Evolutionary conservation across 1,140 invertebrate genomes (phyloP).

Genomic region (Scaptodrosophila lebanonensis): DNA sequence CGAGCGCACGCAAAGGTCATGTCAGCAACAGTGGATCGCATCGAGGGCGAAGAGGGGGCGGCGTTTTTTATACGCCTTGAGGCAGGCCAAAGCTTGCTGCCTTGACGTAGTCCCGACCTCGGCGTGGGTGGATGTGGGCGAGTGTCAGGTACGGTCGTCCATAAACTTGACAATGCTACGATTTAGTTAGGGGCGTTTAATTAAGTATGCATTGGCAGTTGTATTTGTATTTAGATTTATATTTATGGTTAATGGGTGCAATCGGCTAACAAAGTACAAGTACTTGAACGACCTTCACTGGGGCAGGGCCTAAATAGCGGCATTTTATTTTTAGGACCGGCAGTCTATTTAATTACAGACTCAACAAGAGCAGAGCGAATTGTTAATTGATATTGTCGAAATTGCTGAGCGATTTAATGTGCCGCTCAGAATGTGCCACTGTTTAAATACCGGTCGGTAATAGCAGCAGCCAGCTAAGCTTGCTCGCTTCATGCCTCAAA

Average conservation of each 20-base stretch:
- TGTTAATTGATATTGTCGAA: conserved; percentile 38
- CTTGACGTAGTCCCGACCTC: too few species aligned
- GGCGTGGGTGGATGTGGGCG: too few species aligned
- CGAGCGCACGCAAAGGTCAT: conserved; percentile 62
- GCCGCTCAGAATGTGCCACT: conserved; percentile 39
- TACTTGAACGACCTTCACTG: conserved; percentile 45
- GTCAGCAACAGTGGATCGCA: conserved; percentile 5
- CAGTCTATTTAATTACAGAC: conserved; percentile 47
- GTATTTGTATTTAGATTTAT: too few species aligned
- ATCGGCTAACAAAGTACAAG: too few species aligned
- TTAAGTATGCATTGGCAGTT: conserved; percentile 57
- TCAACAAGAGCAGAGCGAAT: conserved; percentile 24
- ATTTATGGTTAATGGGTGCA: too few species aligned
- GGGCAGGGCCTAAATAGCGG: conserved; percentile 23
- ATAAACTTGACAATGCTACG: too few species aligned
- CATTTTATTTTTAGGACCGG: conserved; percentile 6
- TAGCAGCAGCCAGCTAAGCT: conserved; percentile 14
- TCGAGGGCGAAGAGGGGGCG: conserved; percentile 2
- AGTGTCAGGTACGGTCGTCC: too few species aligned
- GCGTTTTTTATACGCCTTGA: conserved; percentile 28
- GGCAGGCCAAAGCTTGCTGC: too few species aligned
- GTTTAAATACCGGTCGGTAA: conserved; percentile 28
- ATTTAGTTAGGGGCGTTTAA: conserved; percentile 25
- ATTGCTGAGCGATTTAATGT: conserved; percentile 29
- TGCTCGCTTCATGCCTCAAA: conserved; percentile 38